Conservation (phyloP, 2,113 vertebrate genomes). For the Amazona vittata region DNA sequence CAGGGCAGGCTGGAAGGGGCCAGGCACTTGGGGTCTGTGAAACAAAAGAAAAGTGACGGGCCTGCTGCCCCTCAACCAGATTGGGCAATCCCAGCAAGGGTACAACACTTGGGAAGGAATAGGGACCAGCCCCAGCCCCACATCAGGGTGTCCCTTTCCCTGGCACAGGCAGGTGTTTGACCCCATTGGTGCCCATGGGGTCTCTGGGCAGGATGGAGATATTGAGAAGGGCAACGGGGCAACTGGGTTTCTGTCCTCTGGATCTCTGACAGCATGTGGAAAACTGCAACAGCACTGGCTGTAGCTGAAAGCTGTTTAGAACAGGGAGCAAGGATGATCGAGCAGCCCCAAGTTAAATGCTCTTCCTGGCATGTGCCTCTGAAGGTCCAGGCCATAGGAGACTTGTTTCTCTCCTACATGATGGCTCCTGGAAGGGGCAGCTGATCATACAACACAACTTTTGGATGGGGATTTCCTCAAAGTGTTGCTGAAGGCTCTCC, state of each 20-base stretch:
- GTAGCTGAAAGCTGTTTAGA: not conserved
- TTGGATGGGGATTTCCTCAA: not conserved
- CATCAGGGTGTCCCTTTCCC: not conserved
- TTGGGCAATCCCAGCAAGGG: not conserved
- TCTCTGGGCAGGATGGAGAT: constrained; percentile 75
- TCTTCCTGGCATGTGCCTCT: not conserved
- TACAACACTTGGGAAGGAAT: not conserved
- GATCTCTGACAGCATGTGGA: constrained; percentile 66
- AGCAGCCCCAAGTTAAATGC: not conserved
- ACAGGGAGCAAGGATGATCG: not conserved
- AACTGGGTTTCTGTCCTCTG: constrained; percentile 57
- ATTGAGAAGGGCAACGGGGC: constrained; percentile 79
- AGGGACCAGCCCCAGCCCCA: not conserved
- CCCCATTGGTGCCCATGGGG: not conserved
- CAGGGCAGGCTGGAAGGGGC: constrained; percentile 72
- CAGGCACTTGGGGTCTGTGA: constrained; percentile 79
- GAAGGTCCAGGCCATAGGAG: not conserved
- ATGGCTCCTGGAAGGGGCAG: not conserved
- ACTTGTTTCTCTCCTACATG: not conserved
- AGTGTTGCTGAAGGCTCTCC: not conserved
- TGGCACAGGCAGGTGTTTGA: not conserved
- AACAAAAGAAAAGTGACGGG: not conserved
- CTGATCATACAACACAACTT: not conserved
- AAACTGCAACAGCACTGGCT: constrained; percentile 49
- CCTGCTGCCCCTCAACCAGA: not conserved